phyloP scores from a whole-genome alignment of 2,888 invertebrate genomes.

The Caradrina clavipalpis region DNA sequence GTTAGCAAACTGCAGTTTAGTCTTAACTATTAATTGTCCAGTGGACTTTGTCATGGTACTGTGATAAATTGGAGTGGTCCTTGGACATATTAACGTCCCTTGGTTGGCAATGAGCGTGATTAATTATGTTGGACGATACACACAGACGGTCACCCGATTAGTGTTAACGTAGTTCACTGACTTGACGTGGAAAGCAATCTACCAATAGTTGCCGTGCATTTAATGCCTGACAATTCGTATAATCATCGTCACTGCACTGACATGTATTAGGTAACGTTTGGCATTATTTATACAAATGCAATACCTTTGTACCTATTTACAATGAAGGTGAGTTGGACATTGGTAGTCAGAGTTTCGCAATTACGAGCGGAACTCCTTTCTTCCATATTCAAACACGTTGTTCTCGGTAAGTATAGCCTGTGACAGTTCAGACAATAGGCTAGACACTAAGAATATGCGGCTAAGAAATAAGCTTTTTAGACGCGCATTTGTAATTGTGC shows the following conservation, averaged over 20 bases:
- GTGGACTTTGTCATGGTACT: constrained; percentile 79
- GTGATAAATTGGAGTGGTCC: constrained; percentile 85
- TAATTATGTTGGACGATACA: constrained; percentile 82
- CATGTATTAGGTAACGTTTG: constrained; percentile 54
- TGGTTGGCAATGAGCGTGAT: constrained; percentile 80
- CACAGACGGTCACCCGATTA: constrained; percentile 81
- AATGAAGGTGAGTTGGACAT: constrained; percentile 23
- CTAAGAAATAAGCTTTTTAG: no score
- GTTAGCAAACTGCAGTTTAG: constrained; percentile 71
- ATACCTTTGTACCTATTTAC: constrained; percentile 28
- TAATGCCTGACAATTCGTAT: constrained; percentile 57
- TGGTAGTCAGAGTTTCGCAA: constrained; percentile 18
- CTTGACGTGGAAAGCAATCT: constrained; percentile 69
- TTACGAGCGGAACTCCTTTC: not conserved
- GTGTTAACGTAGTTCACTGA: constrained; percentile 85
- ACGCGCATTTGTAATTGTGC: not conserved
- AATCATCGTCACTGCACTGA: constrained; percentile 38
- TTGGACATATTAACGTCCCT: constrained; percentile 85
- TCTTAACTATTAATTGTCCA: constrained; percentile 78
- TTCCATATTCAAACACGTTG: no score
- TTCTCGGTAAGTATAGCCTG: no score
- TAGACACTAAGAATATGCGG: no score
- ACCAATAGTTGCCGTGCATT: constrained; percentile 58
- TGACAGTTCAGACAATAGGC: no score
- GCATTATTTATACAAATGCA: constrained; percentile 43